Evolutionary conservation across 92 coral and sea anemone genomes (phyloP).

Genomic region (Porites rus): DNA sequence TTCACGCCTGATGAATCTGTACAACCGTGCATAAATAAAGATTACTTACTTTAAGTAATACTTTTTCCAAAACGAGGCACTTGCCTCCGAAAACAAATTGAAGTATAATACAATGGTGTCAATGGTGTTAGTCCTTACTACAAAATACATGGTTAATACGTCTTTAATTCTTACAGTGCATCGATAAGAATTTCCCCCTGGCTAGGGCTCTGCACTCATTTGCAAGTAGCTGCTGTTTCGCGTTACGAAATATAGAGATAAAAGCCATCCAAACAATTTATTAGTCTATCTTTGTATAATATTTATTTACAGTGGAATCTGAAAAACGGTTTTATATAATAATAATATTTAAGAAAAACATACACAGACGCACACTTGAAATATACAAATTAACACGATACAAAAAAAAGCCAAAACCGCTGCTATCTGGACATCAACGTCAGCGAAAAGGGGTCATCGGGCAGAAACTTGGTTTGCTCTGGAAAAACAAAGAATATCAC

Average conservation of each 20-base stretch:
- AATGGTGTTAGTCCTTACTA: no score
- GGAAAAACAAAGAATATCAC: slow-evolving; percentile 15
- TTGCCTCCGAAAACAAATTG: no score
- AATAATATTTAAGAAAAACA: slow-evolving; percentile 6
- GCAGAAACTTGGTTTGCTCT: slow-evolving; percentile 77
- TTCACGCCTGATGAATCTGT: no score
- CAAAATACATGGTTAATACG: no score
- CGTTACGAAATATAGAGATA: neutral
- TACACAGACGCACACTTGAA: slow-evolving; percentile 9
- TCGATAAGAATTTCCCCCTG: no score
- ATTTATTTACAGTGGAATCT: no score
- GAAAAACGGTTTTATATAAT: neutral
- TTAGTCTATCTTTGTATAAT: neutral
- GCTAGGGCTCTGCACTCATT: neutral
- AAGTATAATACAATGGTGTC: no score
- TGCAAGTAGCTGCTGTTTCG: neutral
- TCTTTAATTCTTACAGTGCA: neutral
- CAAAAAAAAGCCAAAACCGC: neutral
- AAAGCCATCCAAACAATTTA: neutral
- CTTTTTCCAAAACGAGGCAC: no score
- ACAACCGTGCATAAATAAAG: no score
- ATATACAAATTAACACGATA: neutral
- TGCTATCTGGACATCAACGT: slow-evolving; percentile 56
- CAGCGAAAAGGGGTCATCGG: slow-evolving; percentile 86
- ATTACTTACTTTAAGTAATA: no score